Evolutionary conservation across 2,888 invertebrate species (phyloP).

Genomic region (Esperia sulphurella): DNA sequence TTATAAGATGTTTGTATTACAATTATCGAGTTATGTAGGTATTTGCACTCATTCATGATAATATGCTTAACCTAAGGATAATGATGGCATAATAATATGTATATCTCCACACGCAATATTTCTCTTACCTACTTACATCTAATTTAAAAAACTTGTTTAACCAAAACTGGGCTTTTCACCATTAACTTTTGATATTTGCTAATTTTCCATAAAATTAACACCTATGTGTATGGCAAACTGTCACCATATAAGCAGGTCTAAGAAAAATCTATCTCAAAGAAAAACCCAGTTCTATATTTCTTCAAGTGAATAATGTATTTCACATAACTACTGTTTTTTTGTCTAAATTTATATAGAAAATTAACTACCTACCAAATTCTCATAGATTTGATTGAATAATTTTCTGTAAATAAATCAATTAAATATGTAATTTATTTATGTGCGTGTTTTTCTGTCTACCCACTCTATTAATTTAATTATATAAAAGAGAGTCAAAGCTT

Average conservation of each 20-base stretch:
- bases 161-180: too few relatives aligned
- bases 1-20: conserved; percentile 61
- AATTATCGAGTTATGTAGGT: conserved; percentile 57
- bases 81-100: conserved; percentile 30
- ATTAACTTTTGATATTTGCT: too few relatives aligned
- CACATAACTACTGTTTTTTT: conserved; percentile 54
- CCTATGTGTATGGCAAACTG: too few relatives aligned
- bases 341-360: conserved; percentile 58
- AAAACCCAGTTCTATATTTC: background rate
- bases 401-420: conserved; percentile 78
- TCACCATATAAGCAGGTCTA: too few relatives aligned
- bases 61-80: conserved; percentile 57
- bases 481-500: too few relatives aligned
- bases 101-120: conserved; percentile 33
- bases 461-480: too few relatives aligned
- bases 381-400: conserved; percentile 72
- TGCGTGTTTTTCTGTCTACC: conserved; percentile 30
- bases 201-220: too few relatives aligned
- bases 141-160: background rate
- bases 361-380: conserved; percentile 55
- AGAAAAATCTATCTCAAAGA: too few relatives aligned
- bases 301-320: conserved; percentile 50
- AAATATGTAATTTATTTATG: conserved; percentile 68
- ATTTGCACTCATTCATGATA: conserved; percentile 59
- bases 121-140: conserved; percentile 36